phyloP scores from a whole-genome alignment of 2,888 invertebrate genomes.

The Scaeva pyrastri region DNA sequence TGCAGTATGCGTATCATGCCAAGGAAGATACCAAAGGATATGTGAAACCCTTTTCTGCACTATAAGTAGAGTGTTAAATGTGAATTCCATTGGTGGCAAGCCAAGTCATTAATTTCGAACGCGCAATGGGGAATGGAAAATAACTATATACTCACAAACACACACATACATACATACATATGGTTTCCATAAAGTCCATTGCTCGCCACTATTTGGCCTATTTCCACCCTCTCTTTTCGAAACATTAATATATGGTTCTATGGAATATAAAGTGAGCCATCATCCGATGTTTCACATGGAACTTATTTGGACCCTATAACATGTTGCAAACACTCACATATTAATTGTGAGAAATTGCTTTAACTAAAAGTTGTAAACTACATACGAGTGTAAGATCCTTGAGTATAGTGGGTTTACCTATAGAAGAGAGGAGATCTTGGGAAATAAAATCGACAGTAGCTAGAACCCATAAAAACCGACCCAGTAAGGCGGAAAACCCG shows the following conservation, averaged over 20 bases:
- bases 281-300: slow-evolving; percentile 50
- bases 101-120: slow-evolving; percentile 73
- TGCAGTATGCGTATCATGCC: slow-evolving; percentile 17
- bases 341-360: slow-evolving; percentile 67
- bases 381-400: slow-evolving; percentile 4
- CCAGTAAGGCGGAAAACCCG: slow-evolving; percentile 19
- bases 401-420: background rate
- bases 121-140: slow-evolving; percentile 43
- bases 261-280: slow-evolving; percentile 27
- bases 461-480: background rate
- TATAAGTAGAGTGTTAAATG: slow-evolving; percentile 70
- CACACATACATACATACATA: no score
- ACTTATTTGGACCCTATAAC: slow-evolving; percentile 33
- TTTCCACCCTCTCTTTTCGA: slow-evolving; percentile 14
- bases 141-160: no score
- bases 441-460: slow-evolving; percentile 17
- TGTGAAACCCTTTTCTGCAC: slow-evolving; percentile 44
- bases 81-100: slow-evolving; percentile 69
- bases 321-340: slow-evolving; percentile 50
- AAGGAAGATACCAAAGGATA: background rate
- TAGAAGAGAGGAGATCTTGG: slow-evolving; percentile 10
- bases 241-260: slow-evolving; percentile 42
- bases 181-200: slow-evolving; percentile 59
- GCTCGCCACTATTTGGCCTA: slow-evolving; percentile 43
- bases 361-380: slow-evolving; percentile 41